Base-by-base conservation (phyloP, 2,113 vertebrate genomes). In the Rafetus swinhoei region DNA sequence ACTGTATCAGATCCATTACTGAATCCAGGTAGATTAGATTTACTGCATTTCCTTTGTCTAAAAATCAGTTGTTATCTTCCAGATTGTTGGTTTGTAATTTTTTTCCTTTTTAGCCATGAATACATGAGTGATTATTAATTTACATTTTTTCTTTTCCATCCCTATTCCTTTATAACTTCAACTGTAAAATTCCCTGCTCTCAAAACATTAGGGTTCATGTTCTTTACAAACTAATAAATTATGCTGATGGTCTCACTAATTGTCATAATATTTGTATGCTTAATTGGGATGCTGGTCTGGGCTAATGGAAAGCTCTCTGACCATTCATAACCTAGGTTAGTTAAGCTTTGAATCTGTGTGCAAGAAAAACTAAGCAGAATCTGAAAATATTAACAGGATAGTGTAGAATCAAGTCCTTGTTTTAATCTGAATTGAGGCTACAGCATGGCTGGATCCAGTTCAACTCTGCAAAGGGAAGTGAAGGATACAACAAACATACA, bases 201-300 rank as follows among this genome's bases (percentile, higher is more conserved):
- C 39, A 90, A 81, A 84, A 87, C 81, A 79, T 2, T n/a, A 54
- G 4, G 35, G 7, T 83, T 89, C 24, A 62, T 86, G 90, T 72
- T 84, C 50, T 35, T 90, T 2, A 81, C 91, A 92, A 22, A 24
- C 21, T 74, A 11, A 32, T 65, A 65, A 15, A 65, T 32, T 65
- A 32, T 32, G 15, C 15, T n/a, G 32, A 22, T 80, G 45, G 24
- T 50, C 45, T 74, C 21, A 93, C 24, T 62, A 89, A 84, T 35
- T 80, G 59, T 52, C 55, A 93, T 86, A 94, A 82, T 59, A 57
- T 0, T 60, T 57, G 32, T 91, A 19, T 84, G 1, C 62, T 92
- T 94, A 80, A 12, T 53, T 94, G 74, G 82, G 35, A 74, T 54
- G 35, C 3, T 92, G 10, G 32, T 84, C 14, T 53, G 53, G 22